Evolutionary conservation across 2,888 invertebrate genomes (phyloP).

Genomic region (Nomada fucata): DNA sequence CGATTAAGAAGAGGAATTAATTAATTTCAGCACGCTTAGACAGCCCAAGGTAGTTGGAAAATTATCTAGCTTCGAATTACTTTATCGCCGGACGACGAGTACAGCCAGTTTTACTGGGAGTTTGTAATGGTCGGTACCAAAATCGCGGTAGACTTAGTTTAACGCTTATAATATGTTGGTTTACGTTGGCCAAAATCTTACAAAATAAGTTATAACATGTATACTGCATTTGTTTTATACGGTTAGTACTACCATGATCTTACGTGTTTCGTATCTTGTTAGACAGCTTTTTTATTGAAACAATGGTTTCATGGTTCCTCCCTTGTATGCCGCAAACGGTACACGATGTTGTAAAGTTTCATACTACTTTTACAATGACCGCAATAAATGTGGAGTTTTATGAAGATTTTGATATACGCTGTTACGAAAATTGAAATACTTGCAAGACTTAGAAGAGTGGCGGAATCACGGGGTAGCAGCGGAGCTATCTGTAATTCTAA

Average conservation of each 20-base stretch:
- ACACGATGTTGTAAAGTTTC: not conserved
- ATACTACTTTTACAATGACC: not conserved
- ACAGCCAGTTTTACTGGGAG: not conserved
- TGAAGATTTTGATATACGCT: not conserved
- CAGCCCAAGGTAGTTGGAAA: slow-evolving; percentile 16
- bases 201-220: no score
- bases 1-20: slow-evolving; percentile 11
- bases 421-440: slow-evolving; percentile 6
- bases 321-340: no score
- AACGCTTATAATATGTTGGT: no score
- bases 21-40: slow-evolving; percentile 2
- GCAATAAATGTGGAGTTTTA: not conserved
- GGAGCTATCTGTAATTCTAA: not conserved
- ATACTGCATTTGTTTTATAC: not conserved
- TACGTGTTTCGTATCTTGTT: not conserved
- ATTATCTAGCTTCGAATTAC: not conserved
- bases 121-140: not conserved
- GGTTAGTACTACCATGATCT: not conserved
- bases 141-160: no score
- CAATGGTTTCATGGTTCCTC: not conserved
- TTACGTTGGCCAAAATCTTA: no score
- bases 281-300: not conserved
- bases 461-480: slow-evolving; percentile 10
- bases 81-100: not conserved
- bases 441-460: slow-evolving; percentile 6